These are phyloP conservation scores for Cavia porcellus DNA, from an alignment of 2,113 vertebrate genomes.

Conservation along the genomic window DNA sequence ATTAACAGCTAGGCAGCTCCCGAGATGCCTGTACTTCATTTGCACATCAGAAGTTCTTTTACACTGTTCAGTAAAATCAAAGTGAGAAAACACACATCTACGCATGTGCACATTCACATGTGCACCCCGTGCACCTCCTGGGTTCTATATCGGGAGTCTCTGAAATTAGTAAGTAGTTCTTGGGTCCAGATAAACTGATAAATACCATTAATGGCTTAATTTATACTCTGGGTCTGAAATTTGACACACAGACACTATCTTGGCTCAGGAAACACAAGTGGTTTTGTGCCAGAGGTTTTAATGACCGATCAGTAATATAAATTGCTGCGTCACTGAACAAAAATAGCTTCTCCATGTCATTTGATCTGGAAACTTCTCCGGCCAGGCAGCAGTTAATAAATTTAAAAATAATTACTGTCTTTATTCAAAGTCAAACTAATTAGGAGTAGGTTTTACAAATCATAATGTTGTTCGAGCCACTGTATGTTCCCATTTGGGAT, in stretches of 20 bases:
- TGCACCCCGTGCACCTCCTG: neutral
- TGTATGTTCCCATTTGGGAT: neutral
- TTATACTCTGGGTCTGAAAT: conserved; percentile 69
- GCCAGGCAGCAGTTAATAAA: conserved; percentile 84
- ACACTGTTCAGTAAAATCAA: conserved; percentile 63
- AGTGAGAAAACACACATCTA: conserved; percentile 51
- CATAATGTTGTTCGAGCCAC: conserved; percentile 69
- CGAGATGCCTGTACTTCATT: conserved; percentile 69
- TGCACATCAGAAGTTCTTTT: conserved; percentile 77
- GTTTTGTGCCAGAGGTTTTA: conserved; percentile 72
- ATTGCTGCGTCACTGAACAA: conserved; percentile 85
- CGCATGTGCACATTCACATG: neutral
- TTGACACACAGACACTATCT: conserved; percentile 73
- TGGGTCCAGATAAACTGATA: conserved; percentile 80
- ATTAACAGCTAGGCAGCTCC: conserved; percentile 22
- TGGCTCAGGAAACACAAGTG: conserved; percentile 75
- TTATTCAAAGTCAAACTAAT: conserved; percentile 68
- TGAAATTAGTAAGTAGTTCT: conserved; percentile 73
- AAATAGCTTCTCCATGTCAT: conserved; percentile 82
- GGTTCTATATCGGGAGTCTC: neutral
- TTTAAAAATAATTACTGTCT: conserved; percentile 84
- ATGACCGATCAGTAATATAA: conserved; percentile 72
- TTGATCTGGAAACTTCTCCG: conserved; percentile 80
- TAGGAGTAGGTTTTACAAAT: conserved; percentile 71
- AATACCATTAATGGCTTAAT: conserved; percentile 77